Conservation (phyloP, 2,888 invertebrate genomes). For the Isoperla grammatica region DNA sequence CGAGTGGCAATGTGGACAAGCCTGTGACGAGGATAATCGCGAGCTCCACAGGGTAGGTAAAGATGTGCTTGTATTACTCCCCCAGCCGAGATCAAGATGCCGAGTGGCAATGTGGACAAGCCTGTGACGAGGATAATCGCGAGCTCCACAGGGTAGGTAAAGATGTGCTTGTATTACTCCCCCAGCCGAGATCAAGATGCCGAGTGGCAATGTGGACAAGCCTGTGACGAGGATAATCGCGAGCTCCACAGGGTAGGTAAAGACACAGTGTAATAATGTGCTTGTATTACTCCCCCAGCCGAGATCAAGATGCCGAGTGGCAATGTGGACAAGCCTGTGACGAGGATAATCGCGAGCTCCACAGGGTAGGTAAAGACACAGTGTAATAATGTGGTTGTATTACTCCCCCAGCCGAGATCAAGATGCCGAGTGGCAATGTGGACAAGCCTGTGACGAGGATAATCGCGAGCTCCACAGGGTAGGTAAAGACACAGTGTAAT, state of each 20-base stretch:
- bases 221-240: conserved; percentile 87
- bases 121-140: conserved; percentile 87
- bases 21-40: conserved; percentile 87
- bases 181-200: conserved; percentile 93
- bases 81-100: conserved; percentile 93
- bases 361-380: no score
- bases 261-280: no score
- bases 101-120: conserved; percentile 83
- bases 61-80: conserved; percentile 38
- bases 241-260: no score
- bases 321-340: conserved; percentile 76
- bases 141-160: no score
- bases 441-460: conserved; percentile 85
- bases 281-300: conserved; percentile 56
- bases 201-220: conserved; percentile 83
- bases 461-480: no score
- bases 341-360: conserved; percentile 94
- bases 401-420: conserved; percentile 76
- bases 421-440: conserved; percentile 89
- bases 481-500: no score
- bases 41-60: no score
- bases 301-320: conserved; percentile 96
- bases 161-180: conserved; percentile 38
- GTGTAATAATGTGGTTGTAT: no score
- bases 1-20: conserved; percentile 83